Base-by-base conservation (phyloP, 2,113 vertebrate genomes). In the Lanius ludovicianus region DNA sequence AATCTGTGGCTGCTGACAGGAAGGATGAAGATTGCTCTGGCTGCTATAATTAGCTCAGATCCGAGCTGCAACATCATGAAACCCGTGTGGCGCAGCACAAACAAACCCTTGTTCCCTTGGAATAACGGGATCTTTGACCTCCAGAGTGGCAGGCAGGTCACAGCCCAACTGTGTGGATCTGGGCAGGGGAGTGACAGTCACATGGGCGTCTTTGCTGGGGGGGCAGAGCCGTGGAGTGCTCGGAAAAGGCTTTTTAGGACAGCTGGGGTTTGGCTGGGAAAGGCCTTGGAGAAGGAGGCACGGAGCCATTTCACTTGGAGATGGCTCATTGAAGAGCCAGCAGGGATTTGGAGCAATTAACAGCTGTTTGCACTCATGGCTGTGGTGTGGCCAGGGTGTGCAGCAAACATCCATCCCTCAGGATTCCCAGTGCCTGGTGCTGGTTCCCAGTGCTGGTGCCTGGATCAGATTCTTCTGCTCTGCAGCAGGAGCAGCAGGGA, bases 31-130 rank as follows among this genome's bases (percentile, higher is more conserved):
- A 14, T 44, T 11, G 55, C 79, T 86, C 60, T 62, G 1, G 49
- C 60, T 84, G 87, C 86, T 96, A 16, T 87, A 81, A 92, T 97
- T 82, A 94, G 96, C 96, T 92, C 1, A 1, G 27, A 15, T 33
- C 82, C 9, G 11, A 74, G 78, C 92, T 52, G 73, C 50, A 3
- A 9, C 56, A 53, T 55, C 37, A 28, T 68, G 77, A 49, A 76
- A 37, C 8, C 17, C 8, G 22, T 15, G 69, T 7, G n/a, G 39
- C 2, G 1, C 44, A 1, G 64, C 18, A 89, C 91, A 93, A 73
- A 83, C 20, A 0, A 12, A 30, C 42, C 47, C 93, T 83, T 83
- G 89, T 92, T 47, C 1, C 0, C 46, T 10, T 18, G 75, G 37
- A 30, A 86, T n/a, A 90, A 94, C 19, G 4, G 55, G 64, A 27